Percentiles rank a stretch among this genome's conserved stretches.
Conservation (phyloP, 2,888 invertebrate genomes). For the Marasmarcha lunaedactyla region DNA sequence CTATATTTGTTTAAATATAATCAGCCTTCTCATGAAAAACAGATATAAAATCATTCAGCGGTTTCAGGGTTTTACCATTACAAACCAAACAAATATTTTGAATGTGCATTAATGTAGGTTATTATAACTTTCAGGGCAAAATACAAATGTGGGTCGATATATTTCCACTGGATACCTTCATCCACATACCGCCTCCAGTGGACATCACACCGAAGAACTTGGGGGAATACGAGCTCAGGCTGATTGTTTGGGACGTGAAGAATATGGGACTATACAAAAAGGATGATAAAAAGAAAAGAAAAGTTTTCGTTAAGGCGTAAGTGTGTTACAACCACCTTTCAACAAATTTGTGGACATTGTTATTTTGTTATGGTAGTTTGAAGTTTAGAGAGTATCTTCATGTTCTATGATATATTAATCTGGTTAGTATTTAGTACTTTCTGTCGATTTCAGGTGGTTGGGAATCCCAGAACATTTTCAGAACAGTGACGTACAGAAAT, state of each 20-base stretch:
- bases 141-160: constrained; percentile 93
- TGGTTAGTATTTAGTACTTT: too few relatives aligned
- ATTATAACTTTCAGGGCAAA: constrained; percentile 75
- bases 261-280: constrained; percentile 24
- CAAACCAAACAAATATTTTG: too few relatives aligned
- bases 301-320: constrained; percentile 80
- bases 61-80: too few relatives aligned
- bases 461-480: constrained; percentile 75
- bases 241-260: constrained; percentile 76
- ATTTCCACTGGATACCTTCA: constrained; percentile 71
- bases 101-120: too few relatives aligned
- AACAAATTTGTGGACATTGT: too few relatives aligned
- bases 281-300: constrained; percentile 21
- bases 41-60: too few relatives aligned
- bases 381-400: too few relatives aligned
- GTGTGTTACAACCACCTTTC: constrained; percentile 17
- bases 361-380: too few relatives aligned
- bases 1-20: too few relatives aligned
- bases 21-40: too few relatives aligned
- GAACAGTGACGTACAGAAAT: constrained; percentile 86
- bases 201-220: constrained; percentile 82
- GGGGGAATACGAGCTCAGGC: constrained; percentile 75
- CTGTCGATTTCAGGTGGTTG: constrained; percentile 81
- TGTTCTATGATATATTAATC: too few relatives aligned
- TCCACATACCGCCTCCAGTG: constrained; percentile 76